phyloP scores from a whole-genome alignment of 2,113 vertebrate species.

The Zapus hudsonius region DNA sequence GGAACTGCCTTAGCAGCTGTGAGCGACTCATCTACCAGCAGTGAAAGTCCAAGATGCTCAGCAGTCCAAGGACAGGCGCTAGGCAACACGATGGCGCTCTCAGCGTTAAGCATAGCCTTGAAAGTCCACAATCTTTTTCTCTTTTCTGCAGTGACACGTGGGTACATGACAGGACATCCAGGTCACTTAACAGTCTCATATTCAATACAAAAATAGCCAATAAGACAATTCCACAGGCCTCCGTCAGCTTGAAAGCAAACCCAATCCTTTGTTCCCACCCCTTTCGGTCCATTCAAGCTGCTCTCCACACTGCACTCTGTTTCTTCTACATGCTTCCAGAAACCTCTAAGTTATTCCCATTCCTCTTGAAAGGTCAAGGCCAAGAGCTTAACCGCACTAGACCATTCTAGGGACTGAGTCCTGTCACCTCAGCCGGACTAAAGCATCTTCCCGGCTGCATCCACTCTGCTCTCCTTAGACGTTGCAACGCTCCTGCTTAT shows the following conservation, averaged over 20 bases:
- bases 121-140: background rate
- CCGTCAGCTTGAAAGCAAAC: background rate
- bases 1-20: conserved; percentile 27
- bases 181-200: background rate
- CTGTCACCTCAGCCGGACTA: background rate
- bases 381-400: background rate
- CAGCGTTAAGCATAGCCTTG: background rate
- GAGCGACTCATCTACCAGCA: conserved; percentile 33
- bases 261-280: background rate
- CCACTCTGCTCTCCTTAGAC: background rate
- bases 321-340: background rate
- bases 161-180: background rate
- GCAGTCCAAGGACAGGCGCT: background rate
- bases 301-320: background rate
- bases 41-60: conserved; percentile 52
- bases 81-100: conserved; percentile 37
- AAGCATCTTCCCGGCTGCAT: accelerated
- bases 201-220: conserved; percentile 4
- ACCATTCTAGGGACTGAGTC: background rate
- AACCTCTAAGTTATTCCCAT: background rate
- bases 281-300: background rate
- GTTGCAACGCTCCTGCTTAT: background rate
- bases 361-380: background rate
- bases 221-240: background rate
- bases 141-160: conserved; percentile 38